These are phyloP conservation scores for Anser cygnoides DNA, from an alignment of 2,113 vertebrate species.

Conservation along the genomic window DNA sequence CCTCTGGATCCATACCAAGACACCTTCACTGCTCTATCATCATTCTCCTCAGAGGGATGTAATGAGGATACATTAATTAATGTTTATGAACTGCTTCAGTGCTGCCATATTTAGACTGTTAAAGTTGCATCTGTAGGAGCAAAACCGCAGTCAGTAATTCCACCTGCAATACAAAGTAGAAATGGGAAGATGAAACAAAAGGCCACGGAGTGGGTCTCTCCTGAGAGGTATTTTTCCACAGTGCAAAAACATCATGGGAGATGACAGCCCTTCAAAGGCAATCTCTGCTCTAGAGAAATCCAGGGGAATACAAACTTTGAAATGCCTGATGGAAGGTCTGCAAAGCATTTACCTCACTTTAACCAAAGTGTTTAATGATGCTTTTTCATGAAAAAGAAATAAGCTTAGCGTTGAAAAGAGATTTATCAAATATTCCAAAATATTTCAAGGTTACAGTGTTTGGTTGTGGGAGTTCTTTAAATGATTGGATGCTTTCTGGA, in stretches of 20 bases:
- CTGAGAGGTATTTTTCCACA: background rate
- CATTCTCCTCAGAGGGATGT: conserved; percentile 5
- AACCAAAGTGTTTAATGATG: background rate
- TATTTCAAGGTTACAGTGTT: conserved; percentile 49
- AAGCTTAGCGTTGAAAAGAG: background rate
- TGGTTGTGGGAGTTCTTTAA: conserved; percentile 35
- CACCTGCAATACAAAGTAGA: background rate
- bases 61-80: conserved; percentile 51
- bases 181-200: background rate
- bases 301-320: background rate
- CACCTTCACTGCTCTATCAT: conserved; percentile 22
- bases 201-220: background rate
- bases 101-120: conserved; percentile 50
- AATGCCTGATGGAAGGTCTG: background rate
- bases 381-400: conserved; percentile 11
- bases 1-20: conserved; percentile 45
- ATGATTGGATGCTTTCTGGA: conserved; percentile 58
- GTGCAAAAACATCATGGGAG: background rate
- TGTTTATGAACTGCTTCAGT: conserved; percentile 40
- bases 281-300: background rate
- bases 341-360: background rate
- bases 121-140: background rate
- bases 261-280: background rate
- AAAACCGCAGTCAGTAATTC: background rate
- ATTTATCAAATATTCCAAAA: conserved; percentile 55